phyloP scores from a whole-genome alignment of 2,797 vertebrate species.

The Antennarius maculatus region DNA sequence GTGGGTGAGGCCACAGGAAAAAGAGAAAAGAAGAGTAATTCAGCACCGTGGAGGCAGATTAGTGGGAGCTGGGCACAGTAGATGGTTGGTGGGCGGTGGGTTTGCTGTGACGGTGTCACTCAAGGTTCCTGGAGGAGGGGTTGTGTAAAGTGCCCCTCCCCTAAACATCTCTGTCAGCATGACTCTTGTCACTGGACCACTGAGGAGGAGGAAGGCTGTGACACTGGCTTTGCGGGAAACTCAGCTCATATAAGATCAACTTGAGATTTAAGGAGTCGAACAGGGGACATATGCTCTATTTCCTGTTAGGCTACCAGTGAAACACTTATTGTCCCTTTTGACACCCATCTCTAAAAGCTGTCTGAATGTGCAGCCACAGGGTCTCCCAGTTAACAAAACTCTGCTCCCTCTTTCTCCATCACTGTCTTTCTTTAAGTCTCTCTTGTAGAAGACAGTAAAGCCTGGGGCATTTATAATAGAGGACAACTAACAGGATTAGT shows the following conservation, averaged over 20 bases:
- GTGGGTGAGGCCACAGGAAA: conserved; percentile 35
- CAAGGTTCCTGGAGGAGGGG: conserved; percentile 36
- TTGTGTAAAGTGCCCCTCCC: conserved; percentile 49
- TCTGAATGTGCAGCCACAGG: conserved; percentile 46
- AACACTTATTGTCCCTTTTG: conserved; percentile 53
- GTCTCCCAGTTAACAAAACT: conserved; percentile 53
- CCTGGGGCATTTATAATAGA: conserved; percentile 40
- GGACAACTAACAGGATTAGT: conserved; percentile 45
- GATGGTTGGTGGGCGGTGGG: conserved; percentile 34
- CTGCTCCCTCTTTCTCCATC: conserved; percentile 14
- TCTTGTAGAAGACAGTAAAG: conserved; percentile 49
- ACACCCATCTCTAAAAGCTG: conserved; percentile 45
- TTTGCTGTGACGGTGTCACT: conserved; percentile 41
- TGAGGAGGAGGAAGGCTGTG: conserved; percentile 28
- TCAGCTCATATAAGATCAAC: conserved; percentile 72
- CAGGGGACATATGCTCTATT: conserved; percentile 64
- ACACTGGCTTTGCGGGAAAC: conserved; percentile 54
- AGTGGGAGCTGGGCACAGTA: conserved; percentile 29
- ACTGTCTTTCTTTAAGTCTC: conserved; percentile 24
- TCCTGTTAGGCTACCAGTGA: conserved; percentile 48
- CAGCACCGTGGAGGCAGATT: conserved; percentile 45
- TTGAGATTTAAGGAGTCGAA: conserved; percentile 60
- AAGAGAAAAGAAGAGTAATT: conserved; percentile 46
- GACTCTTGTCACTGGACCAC: conserved; percentile 53
- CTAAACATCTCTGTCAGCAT: conserved; percentile 62